phyloP scores from a whole-genome alignment of 2,797 vertebrate genomes.

The Australoheros facetus region DNA sequence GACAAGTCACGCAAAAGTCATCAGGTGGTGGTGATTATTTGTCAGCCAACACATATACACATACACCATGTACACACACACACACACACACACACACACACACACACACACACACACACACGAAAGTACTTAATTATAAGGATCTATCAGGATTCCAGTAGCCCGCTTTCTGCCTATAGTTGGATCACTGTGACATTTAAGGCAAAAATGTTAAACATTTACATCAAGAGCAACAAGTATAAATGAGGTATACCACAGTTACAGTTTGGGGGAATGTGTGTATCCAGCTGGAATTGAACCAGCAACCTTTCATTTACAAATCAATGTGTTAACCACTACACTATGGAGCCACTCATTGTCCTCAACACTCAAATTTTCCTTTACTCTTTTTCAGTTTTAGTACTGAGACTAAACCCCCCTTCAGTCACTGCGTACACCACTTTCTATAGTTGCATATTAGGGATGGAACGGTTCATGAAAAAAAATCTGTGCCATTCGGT shows the following conservation, averaged over 20 bases:
- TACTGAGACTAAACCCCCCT: rapidly evolving
- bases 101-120: background rate
- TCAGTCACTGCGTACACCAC: too few species aligned
- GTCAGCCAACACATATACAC: background rate
- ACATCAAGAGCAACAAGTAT: background rate
- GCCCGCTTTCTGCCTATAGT: too few species aligned
- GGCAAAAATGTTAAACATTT: background rate
- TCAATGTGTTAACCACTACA: background rate
- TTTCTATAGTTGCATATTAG: too few species aligned
- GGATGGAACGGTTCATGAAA: too few species aligned
- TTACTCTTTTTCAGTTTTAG: background rate
- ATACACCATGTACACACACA: background rate
- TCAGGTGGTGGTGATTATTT: slow-evolving; percentile 37
- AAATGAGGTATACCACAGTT: background rate
- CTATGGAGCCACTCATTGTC: background rate
- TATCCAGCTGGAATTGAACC: rapidly evolving
- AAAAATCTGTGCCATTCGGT: too few species aligned
- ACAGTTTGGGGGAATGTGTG: background rate
- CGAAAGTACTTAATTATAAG: too few species aligned
- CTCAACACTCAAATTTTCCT: background rate
- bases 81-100: background rate
- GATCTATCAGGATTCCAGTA: too few species aligned
- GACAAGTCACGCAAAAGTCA: slow-evolving; percentile 29
- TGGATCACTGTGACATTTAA: too few species aligned
- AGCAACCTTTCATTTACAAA: background rate